A percentile compares a stretch with the other conserved stretches of the same genome.
Evolutionary conservation across 2,113 vertebrate species (phyloP).

Genomic region (Anhinga rufa): DNA sequence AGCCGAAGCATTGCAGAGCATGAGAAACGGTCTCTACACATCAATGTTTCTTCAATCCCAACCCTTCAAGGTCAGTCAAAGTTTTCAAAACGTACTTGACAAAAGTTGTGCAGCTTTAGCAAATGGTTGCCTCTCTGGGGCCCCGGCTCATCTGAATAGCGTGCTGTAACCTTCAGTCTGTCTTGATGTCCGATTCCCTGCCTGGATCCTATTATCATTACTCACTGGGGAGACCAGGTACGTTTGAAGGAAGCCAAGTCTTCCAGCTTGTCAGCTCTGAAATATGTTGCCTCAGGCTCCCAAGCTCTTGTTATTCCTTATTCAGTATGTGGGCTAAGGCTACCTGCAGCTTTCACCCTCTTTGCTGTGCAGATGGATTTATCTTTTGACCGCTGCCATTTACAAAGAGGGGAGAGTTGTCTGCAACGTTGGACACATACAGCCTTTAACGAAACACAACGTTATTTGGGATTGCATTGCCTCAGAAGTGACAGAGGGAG

Average conservation of each 20-base stretch:
- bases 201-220: not conserved
- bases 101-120: not conserved
- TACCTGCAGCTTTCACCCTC: not conserved
- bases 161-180: not conserved
- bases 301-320: not conserved
- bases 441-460: not conserved
- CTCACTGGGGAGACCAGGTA: conserved; percentile 12
- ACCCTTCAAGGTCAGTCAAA: not conserved
- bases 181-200: conserved; percentile 2
- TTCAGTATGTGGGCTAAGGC: not conserved
- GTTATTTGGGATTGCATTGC: not conserved
- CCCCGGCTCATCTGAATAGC: accelerated
- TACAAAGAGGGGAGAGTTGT: not conserved
- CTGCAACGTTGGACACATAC: not conserved
- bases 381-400: not conserved
- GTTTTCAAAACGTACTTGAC: not conserved
- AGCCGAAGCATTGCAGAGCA: not conserved
- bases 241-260: conserved; percentile 19
- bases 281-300: conserved; percentile 24
- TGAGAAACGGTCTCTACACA: not conserved
- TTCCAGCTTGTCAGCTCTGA: conserved; percentile 32
- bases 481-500: not conserved
- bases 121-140: not conserved
- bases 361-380: not conserved
- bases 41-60: not conserved